Conservation (phyloP, 2,888 invertebrate species). For the Morinoia aosen region DNA sequence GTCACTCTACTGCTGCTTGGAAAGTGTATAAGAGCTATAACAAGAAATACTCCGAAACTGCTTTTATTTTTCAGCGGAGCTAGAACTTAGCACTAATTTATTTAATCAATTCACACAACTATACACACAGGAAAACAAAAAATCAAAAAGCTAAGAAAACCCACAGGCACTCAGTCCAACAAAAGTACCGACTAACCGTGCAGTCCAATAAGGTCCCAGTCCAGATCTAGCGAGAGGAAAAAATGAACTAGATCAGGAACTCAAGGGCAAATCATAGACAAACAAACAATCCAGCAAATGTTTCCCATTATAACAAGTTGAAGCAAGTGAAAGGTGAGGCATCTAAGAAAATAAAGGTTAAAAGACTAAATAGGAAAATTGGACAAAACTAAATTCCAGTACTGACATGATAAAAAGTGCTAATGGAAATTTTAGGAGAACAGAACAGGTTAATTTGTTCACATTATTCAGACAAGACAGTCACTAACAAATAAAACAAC, state of each 20-base stretch:
- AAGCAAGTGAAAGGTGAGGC: background rate
- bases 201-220: slow-evolving; percentile 31
- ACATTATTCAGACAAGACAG: background rate
- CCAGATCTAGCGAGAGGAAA: slow-evolving; percentile 21
- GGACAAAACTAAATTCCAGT: no score
- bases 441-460: background rate
- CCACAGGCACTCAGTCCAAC: background rate
- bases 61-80: no score
- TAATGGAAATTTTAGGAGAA: background rate
- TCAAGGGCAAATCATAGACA: background rate
- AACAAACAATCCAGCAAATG: background rate
- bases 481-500: background rate
- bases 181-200: background rate
- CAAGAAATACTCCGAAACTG: no score
- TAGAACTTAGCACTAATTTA: background rate
- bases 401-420: background rate
- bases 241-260: background rate
- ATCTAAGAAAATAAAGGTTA: background rate
- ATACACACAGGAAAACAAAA: background rate
- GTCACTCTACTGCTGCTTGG: no score
- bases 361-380: background rate
- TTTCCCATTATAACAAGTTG: background rate
- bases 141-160: background rate
- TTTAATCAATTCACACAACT: background rate
- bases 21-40: no score